Evolutionary conservation across 2,797 vertebrate genomes (phyloP), one percentile per base, ranked within the genome.

Genomic region (Siniperca scherzeri): DNA sequence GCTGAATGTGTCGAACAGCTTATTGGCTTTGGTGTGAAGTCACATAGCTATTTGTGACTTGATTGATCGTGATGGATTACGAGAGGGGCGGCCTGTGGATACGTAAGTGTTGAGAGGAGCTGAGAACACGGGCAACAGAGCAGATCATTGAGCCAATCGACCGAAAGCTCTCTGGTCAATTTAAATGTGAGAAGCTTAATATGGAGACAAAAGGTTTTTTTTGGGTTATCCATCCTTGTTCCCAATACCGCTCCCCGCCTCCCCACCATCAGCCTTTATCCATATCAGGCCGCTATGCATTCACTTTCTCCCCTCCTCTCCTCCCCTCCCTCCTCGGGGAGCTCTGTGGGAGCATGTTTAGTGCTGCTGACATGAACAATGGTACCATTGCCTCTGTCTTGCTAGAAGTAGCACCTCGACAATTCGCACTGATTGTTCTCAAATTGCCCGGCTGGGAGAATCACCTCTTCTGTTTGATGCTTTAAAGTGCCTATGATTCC

Each of bases 401-500:
- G 83, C 74, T 46, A 74, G 76, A 87, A 91, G 80, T 81, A 93
- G 84, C 88, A 82, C 81, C 90, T 89, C 70, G 64, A 94, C 94
- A 92, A 92, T 94, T 92, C 85, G 30, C 79, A 75, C 85, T 94
- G 93, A 95, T 96, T 94, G 94, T 94, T 94, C 90, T 92, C 82
- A 93, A 94, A 95, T 94, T 93, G 91, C 86, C 78, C 90, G 71
- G 85, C 90, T 90, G 91, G 90, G 85, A 92, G 91, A 89, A 91
- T 93, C 92, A 87, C 90, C 87, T 89, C 84, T 89, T 91, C 86
- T 77, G 83, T 82, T 88, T 83, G 92, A 92, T 80, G 81, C 81
- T 90, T 90, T 90, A 89, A 95, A 93, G 92, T 94, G 90, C 86
- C 86, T 90, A 84, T 68, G 90, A 92, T 93, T 91, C 91, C 64